Percentiles rank a stretch among this genome's conserved stretches.
phyloP scores from a whole-genome alignment of 2,797 vertebrate species.

The Hippocampus kuda region DNA sequence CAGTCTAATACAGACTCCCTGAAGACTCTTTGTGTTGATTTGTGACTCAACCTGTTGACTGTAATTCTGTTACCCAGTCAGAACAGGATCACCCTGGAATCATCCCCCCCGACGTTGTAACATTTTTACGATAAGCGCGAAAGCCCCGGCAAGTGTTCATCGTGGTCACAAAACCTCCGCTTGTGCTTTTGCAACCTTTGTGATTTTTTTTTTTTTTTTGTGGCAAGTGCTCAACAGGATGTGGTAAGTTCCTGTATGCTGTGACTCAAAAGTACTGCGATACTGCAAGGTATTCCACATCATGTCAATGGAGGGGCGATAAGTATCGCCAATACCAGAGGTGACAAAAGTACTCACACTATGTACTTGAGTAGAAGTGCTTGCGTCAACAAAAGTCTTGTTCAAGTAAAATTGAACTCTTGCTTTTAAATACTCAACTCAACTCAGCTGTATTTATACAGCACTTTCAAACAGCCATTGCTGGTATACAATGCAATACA shows the following conservation, averaged over 20 bases:
- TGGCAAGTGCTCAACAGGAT: constrained; percentile 18
- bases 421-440: no score
- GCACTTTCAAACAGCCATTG: no score
- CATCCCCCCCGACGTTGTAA: constrained; percentile 19
- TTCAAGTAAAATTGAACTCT: no score
- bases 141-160: constrained; percentile 31
- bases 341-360: neutral
- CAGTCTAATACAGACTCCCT: neutral
- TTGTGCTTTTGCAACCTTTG: constrained; percentile 32
- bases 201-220: constrained; percentile 26
- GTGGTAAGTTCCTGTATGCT: constrained; percentile 27
- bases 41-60: neutral
- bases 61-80: neutral
- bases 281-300: neutral
- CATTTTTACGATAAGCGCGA: constrained; percentile 34
- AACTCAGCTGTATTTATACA: no score
- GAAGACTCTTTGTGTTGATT: neutral
- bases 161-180: constrained; percentile 8
- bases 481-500: neutral
- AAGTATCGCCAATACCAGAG: neutral
- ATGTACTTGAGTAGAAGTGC: no score
- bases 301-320: neutral
- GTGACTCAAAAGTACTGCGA: constrained; percentile 3
- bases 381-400: no score
- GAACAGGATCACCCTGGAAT: neutral